Percentiles rank a stretch among this genome's conserved stretches.
phyloP scores from a whole-genome alignment of 2,888 invertebrate genomes.

The Alcis repandata region DNA sequence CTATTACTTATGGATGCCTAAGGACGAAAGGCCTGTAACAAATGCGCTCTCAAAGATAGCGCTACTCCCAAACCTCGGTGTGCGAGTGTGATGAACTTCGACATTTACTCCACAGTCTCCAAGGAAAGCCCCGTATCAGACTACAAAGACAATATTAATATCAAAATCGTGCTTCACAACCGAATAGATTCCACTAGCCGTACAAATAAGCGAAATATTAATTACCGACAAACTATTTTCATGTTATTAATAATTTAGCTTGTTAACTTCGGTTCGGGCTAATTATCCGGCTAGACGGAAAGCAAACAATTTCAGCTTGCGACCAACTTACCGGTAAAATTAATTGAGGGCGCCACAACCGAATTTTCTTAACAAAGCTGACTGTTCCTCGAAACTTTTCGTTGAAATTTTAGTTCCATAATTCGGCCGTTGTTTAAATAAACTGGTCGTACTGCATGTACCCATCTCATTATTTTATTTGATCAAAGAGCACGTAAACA shows the following conservation, averaged over 20 bases:
- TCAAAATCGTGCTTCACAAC: slow-evolving; percentile 6
- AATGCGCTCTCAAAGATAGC: too few species aligned
- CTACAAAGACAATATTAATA: neutral
- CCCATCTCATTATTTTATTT: slow-evolving; percentile 9
- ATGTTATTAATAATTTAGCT: neutral
- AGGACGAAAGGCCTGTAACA: too few species aligned
- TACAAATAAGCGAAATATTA: neutral
- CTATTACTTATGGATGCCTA: too few species aligned
- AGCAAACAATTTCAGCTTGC: slow-evolving; percentile 12
- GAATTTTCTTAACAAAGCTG: neutral
- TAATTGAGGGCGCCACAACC: neutral
- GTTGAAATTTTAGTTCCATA: too few species aligned
- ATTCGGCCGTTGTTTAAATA: neutral
- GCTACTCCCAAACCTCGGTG: neutral
- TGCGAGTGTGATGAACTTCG: neutral
- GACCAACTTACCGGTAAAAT: neutral
- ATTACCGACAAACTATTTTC: slow-evolving; percentile 3
- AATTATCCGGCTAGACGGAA: slow-evolving; percentile 24
- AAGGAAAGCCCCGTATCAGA: neutral
- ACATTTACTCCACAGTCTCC: neutral
- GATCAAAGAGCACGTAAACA: slow-evolving; percentile 9
- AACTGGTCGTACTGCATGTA: neutral
- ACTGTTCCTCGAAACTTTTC: neutral
- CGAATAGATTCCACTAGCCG: neutral
- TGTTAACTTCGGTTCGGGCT: slow-evolving; percentile 6